Evolutionary conservation across 2,797 vertebrate genomes (phyloP).

Genomic region (Pipistrellus nathusii): DNA sequence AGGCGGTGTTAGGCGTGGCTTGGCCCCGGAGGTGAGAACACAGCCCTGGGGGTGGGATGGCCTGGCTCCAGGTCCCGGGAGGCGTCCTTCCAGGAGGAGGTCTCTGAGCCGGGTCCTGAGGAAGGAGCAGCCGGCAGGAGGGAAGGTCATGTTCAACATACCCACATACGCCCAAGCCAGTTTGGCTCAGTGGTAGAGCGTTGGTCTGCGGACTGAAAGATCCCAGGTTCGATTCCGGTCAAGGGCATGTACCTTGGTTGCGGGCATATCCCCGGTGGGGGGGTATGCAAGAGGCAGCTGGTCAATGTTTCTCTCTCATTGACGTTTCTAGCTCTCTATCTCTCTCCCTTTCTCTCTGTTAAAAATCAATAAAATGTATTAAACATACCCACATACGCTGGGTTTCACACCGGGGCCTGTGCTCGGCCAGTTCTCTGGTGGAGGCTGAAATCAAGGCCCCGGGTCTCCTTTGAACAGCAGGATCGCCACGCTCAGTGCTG

Average conservation of each 20-base stretch:
- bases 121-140: background rate
- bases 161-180: background rate
- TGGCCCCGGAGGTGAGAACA: background rate
- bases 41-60: background rate
- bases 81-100: background rate
- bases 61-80: background rate
- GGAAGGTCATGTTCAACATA: slow-evolving; percentile 17
- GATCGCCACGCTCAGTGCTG: background rate
- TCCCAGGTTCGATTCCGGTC: no score
- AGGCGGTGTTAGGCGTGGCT: background rate
- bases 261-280: no score
- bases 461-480: background rate
- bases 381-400: slow-evolving; percentile 13
- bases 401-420: slow-evolving; percentile 34
- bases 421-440: background rate
- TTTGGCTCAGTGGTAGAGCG: no score
- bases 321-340: no score
- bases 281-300: no score
- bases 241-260: no score
- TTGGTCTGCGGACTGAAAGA: no score
- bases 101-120: background rate
- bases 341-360: no score
- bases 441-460: slow-evolving; percentile 19
- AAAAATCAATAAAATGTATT: no score
- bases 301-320: no score